A percentile compares a stretch with the other conserved stretches of the same genome.
Conservation (phyloP, 1,140 invertebrate species). For the Bombus haemorrhoidalis region DNA sequence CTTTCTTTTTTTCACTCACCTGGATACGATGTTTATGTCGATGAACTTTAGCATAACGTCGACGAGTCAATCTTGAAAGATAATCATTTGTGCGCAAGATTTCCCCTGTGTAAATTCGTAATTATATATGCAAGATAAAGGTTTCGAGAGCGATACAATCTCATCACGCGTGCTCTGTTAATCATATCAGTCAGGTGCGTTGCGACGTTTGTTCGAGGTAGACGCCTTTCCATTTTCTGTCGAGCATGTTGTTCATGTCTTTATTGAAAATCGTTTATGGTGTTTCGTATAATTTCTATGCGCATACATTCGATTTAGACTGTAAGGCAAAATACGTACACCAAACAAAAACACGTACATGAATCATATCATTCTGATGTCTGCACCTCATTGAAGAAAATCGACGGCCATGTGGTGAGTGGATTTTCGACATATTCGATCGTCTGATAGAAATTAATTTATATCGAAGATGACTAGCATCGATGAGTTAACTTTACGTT, state of each 20-base stretch:
- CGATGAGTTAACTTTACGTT: no score
- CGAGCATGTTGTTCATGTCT: not conserved
- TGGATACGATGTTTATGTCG: not conserved
- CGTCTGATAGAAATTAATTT: no score
- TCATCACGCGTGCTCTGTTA: slow-evolving; percentile 31
- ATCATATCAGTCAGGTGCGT: slow-evolving; percentile 13
- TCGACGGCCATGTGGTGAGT: fast-evolving
- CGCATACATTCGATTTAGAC: no score
- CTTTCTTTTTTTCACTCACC: not conserved
- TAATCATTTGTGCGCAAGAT: not conserved
- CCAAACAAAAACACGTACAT: no score
- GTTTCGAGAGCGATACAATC: slow-evolving; percentile 31
- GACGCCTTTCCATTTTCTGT: not conserved
- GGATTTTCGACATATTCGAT: no score
- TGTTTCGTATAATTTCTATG: no score
- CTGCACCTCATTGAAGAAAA: no score
- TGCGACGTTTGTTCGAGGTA: not conserved
- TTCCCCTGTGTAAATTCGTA: not conserved
- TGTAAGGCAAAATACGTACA: no score
- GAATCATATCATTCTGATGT: no score
- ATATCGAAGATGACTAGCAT: no score
- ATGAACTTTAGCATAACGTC: not conserved
- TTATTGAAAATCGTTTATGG: not conserved
- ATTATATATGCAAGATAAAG: not conserved
- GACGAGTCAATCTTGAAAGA: not conserved